Base-by-base conservation (phyloP, 2,797 vertebrate genomes). In the Oreochromis mossambicus region DNA sequence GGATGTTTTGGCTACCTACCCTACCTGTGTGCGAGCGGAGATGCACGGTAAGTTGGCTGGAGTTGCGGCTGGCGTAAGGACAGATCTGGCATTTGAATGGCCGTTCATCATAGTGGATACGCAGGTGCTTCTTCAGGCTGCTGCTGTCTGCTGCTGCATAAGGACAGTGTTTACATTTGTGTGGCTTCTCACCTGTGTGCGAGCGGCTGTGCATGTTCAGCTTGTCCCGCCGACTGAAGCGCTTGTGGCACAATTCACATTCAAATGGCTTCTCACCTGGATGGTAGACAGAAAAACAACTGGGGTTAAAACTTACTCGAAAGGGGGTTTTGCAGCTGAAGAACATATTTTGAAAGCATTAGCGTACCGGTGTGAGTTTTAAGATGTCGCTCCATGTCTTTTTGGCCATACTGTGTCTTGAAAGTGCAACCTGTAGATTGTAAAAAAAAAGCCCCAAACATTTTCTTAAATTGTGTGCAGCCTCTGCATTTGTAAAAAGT, bases 31-130 rank as follows among this genome's bases (percentile, higher is more conserved):
- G 98, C 0, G 98, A 99, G 68, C 98, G 96, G 29, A 99, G 98
- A 90, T 99, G 99, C 7, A 99, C 98, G 1, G 98, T 99, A 86
- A 99, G 98, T 91, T 99, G 99, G 96, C 99, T 99, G 89, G 98
- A 99, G 96, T 98, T 99, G 90, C 98, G 97, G 95, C 98, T 99
- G 90, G 98, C 98, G 0, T 99, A 99, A 0, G 99, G 98, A 78
- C 99, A 99, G 94, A 99, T 98, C 96, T 99, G 99, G 91, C 99
- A 99, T 66, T 99, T 99, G 83, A 99, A 99, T n/a, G 99, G 99
- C 9, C 98, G 97, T 86, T 99, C 98, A 0, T 99, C 97, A 0
- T 97, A 98, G 92, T 99, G 99, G 83, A 99, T 98, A 0, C 98
- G 97, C 87, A 99, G 96, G 94, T 99, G 99, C 90, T 99, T 99